Evolutionary conservation across 2,797 vertebrate genomes (phyloP).

Genomic region (Zenarchopterus dispar): DNA sequence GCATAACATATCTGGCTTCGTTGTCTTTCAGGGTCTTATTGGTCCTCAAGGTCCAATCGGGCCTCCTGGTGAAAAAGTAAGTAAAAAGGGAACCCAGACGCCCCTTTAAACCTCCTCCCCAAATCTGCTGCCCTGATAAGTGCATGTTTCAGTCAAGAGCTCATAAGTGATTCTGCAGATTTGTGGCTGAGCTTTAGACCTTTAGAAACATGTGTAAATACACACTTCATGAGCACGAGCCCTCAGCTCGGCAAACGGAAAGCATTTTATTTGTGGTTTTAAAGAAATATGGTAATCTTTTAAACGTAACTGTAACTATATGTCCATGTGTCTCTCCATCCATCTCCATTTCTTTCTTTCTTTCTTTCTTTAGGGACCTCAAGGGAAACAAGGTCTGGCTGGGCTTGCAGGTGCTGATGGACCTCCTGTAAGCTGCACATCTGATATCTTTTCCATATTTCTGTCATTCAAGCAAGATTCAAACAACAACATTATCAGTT

Average conservation of each 20-base stretch:
- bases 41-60: slow-evolving; percentile 98
- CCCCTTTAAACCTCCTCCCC: slow-evolving; percentile 15
- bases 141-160: slow-evolving; percentile 49
- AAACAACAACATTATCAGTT: neutral
- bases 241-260: slow-evolving; percentile 29
- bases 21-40: slow-evolving; percentile 90
- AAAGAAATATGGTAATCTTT: slow-evolving; percentile 6
- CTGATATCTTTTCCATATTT: slow-evolving; percentile 5
- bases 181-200: slow-evolving; percentile 54
- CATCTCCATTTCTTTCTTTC: slow-evolving; percentile 15
- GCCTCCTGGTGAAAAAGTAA: slow-evolving; percentile 98
- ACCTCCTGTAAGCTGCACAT: slow-evolving; percentile 88
- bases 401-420: slow-evolving; percentile 94
- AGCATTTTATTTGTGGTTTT: slow-evolving; percentile 18
- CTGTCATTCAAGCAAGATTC: neutral
- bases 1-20: slow-evolving; percentile 28
- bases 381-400: slow-evolving; percentile 91
- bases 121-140: slow-evolving; percentile 55
- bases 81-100: slow-evolving; percentile 49
- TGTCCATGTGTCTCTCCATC: slow-evolving; percentile 4
- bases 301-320: neutral
- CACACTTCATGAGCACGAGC: slow-evolving; percentile 16
- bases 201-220: slow-evolving; percentile 27
- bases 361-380: slow-evolving; percentile 86
- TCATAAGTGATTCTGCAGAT: slow-evolving; percentile 80